Percentiles rank a stretch among this genome's conserved stretches.
Conservation (phyloP, 64 coral and sea anemone species). For the Dendronephthya gigantea region DNA sequence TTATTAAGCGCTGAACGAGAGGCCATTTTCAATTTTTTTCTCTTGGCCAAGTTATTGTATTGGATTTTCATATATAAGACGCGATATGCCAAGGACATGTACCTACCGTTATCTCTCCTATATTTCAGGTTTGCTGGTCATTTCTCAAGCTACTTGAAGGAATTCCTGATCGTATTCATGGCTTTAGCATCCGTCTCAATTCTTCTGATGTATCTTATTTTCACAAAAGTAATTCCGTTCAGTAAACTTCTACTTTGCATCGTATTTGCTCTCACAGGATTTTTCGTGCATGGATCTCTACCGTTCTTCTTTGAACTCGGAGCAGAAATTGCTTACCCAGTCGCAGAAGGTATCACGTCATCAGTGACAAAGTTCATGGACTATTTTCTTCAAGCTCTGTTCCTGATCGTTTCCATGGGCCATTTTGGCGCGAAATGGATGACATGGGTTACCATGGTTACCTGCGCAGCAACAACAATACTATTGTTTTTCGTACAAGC, state of each 20-base stretch:
- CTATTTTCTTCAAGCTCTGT: conserved; percentile 82
- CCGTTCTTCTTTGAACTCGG: conserved; percentile 90
- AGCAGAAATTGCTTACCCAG: conserved; percentile 85
- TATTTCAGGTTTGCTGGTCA: conserved; percentile 78
- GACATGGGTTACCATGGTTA: conserved; percentile 74
- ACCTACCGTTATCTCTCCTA: no score
- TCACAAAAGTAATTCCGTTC: conserved; percentile 42
- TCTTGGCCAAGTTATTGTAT: no score
- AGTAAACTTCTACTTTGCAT: conserved; percentile 49
- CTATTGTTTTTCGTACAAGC: conserved; percentile 55
- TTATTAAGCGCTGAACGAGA: no score
- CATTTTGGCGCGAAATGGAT: conserved; percentile 88
- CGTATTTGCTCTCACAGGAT: conserved; percentile 61
- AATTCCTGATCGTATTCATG: conserved; percentile 49
- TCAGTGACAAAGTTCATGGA: conserved; percentile 74
- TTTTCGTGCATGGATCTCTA: conserved; percentile 89
- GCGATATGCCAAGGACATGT: no score
- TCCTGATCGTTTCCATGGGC: conserved; percentile 86
- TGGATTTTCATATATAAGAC: no score
- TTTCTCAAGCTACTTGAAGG: conserved; percentile 79
- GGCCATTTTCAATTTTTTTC: no score
- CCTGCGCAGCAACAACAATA: conserved; percentile 50
- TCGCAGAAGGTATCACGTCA: conserved; percentile 81
- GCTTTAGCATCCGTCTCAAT: conserved; percentile 53
- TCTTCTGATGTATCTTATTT: conserved; percentile 60